Conservation (phyloP, 2,888 invertebrate species). For the Callimorpha dominula region DNA sequence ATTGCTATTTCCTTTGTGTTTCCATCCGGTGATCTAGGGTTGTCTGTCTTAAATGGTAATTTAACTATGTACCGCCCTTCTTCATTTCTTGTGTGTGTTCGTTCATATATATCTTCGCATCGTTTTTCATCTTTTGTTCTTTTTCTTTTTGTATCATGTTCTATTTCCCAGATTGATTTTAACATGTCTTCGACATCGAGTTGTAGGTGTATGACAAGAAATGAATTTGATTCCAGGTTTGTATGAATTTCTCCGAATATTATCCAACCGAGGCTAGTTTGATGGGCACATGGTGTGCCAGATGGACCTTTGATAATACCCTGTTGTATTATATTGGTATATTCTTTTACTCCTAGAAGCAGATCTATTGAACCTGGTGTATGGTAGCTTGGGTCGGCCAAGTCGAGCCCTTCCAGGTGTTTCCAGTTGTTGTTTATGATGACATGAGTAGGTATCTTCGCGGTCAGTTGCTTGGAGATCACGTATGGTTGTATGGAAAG, state of each 20-base stretch:
- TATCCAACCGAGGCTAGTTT: conserved; percentile 17
- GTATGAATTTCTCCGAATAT: background rate
- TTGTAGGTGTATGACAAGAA: background rate
- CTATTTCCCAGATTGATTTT: conserved; percentile 35
- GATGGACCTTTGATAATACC: conserved; percentile 25
- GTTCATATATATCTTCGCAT: conserved; percentile 42
- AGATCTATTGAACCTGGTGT: conserved; percentile 32
- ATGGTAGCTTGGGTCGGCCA: conserved; percentile 13
- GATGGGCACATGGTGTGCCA: conserved; percentile 22
- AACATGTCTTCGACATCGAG: conserved; percentile 13
- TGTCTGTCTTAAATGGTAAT: conserved; percentile 35
- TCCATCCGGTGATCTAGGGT: conserved; percentile 23
- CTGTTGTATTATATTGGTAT: background rate
- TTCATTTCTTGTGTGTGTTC: conserved; percentile 32
- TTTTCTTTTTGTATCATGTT: conserved; percentile 25
- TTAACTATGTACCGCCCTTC: conserved; percentile 41
- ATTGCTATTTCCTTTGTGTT: conserved; percentile 16
- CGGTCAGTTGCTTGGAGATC: too few species aligned
- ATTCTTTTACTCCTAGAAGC: conserved; percentile 32
- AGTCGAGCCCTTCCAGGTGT: conserved; percentile 12
- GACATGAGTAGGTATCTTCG: too few species aligned
- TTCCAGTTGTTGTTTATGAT: too few species aligned
- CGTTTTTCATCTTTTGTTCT: conserved; percentile 33
- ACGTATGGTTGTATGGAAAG: too few species aligned
- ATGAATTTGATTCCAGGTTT: conserved; percentile 7